These are phyloP conservation scores for Orthonevra nobilis DNA, from an alignment of 2,888 invertebrate species.

Conservation along the genomic window DNA sequence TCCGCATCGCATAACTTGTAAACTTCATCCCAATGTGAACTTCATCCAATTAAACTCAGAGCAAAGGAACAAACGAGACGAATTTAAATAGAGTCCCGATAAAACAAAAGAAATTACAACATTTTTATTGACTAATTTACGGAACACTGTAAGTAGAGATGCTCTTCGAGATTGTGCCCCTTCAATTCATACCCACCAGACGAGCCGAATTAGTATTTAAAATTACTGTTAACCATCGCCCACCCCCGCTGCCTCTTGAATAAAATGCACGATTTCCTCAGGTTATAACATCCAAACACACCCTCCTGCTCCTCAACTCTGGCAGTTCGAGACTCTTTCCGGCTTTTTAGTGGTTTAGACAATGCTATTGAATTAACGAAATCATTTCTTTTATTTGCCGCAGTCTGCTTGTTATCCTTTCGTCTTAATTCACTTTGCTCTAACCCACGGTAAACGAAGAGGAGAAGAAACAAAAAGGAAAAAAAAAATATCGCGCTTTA, in stretches of 20 bases:
- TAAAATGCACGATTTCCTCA: constrained; percentile 46
- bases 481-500: constrained; percentile 49
- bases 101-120: constrained; percentile 70
- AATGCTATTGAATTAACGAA: constrained; percentile 71
- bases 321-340: constrained; percentile 58
- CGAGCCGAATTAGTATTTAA: constrained; percentile 64
- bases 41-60: constrained; percentile 59
- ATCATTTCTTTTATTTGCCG: constrained; percentile 70
- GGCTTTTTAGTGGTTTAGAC: constrained; percentile 69
- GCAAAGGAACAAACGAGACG: constrained; percentile 45
- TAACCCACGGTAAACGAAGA: too few relatives aligned
- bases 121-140: constrained; percentile 70
- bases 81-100: constrained; percentile 56
- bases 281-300: constrained; percentile 38
- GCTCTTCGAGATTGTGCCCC: constrained; percentile 53
- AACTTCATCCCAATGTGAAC: constrained; percentile 35
- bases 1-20: constrained; percentile 15
- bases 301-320: not conserved
- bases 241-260: constrained; percentile 1
- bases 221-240: constrained; percentile 37
- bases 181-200: constrained; percentile 34
- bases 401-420: constrained; percentile 70
- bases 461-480: constrained; percentile 14
- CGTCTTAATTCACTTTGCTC: constrained; percentile 67
- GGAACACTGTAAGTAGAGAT: constrained; percentile 56